These are phyloP conservation scores for Lacerta viridis DNA, from an alignment of 2,797 vertebrate species.

Conservation along the genomic window DNA sequence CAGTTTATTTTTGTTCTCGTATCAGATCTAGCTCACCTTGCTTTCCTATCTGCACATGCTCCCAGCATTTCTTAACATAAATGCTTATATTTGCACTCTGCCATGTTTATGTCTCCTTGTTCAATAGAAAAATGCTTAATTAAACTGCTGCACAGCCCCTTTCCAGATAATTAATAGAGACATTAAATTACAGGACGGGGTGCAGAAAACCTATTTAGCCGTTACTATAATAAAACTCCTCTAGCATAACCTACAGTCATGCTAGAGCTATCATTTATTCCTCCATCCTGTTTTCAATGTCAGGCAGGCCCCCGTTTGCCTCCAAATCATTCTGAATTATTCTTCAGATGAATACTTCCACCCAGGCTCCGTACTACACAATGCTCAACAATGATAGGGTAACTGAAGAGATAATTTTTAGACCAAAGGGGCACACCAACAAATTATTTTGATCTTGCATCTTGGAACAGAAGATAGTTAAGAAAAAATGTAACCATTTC, in stretches of 20 bases:
- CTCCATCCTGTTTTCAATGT: slow-evolving; percentile 42
- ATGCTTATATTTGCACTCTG: slow-evolving; percentile 34
- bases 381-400: not conserved
- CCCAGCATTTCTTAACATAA: not conserved
- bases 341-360: slow-evolving; percentile 61
- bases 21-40: slow-evolving; percentile 9
- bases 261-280: slow-evolving; percentile 43
- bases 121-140: slow-evolving; percentile 31
- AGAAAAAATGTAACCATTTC: slow-evolving; percentile 4
- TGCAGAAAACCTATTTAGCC: slow-evolving; percentile 27
- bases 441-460: not conserved
- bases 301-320: slow-evolving; percentile 2
- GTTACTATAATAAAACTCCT: slow-evolving; percentile 18
- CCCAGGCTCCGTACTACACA: not conserved
- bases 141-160: not conserved
- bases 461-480: not conserved
- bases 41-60: not conserved
- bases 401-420: not conserved
- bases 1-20: not conserved
- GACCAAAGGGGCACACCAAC: not conserved
- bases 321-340: slow-evolving; percentile 54
- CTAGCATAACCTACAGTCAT: slow-evolving; percentile 2
- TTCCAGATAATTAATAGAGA: slow-evolving; percentile 48
- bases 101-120: not conserved
- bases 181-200: slow-evolving; percentile 28